Evolutionary conservation across 2,797 vertebrate species (phyloP).

Genomic region (Sylvia borin): DNA sequence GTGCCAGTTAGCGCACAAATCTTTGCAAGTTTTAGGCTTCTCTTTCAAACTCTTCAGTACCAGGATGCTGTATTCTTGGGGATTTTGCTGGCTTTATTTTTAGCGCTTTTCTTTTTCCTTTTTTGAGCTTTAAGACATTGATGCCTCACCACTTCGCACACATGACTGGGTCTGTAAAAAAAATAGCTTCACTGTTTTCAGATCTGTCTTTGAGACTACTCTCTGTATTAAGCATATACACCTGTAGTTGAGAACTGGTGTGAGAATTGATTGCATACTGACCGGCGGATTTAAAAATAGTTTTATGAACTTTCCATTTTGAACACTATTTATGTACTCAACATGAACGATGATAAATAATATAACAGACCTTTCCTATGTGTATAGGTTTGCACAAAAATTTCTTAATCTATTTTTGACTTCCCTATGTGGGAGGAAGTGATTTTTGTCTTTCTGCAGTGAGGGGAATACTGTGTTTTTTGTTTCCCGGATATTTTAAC

Average conservation of each 20-base stretch:
- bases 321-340: neutral
- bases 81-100: neutral
- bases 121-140: neutral
- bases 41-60: neutral
- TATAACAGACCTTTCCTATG: neutral
- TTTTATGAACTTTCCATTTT: neutral
- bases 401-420: neutral
- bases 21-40: neutral
- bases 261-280: neutral
- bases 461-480: neutral
- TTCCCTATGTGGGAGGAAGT: neutral
- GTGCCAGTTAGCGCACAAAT: neutral
- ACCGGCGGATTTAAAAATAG: neutral
- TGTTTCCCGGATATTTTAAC: neutral
- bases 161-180: neutral
- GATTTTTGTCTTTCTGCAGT: neutral
- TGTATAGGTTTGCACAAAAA: neutral
- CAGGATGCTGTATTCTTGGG: neutral
- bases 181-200: neutral
- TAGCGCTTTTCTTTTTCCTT: fast-evolving
- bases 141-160: neutral
- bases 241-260: neutral
- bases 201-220: neutral
- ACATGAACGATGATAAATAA: neutral
- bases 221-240: neutral